Percentiles rank a stretch among this genome's conserved stretches.
Conservation (phyloP, 37 sponge, comb jelly and placozoan species). For the Lycopodina hypogea region DNA sequence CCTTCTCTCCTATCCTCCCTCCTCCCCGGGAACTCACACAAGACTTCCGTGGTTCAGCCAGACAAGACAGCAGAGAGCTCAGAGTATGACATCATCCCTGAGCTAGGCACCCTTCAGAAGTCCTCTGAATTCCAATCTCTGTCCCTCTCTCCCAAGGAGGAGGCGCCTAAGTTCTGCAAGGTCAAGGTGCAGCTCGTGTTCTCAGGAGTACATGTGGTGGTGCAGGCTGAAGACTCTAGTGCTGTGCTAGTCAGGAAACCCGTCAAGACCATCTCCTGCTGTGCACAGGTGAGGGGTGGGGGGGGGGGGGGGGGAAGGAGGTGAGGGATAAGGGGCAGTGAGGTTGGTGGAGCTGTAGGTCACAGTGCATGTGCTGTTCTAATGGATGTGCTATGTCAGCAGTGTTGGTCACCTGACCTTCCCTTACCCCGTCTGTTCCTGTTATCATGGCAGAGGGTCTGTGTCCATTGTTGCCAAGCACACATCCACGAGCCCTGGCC, state of each 20-base stretch:
- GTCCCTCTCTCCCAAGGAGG: not conserved
- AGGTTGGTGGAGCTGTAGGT: too few relatives aligned
- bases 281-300: constrained; percentile 36
- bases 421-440: too few relatives aligned
- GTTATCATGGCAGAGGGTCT: too few relatives aligned
- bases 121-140: constrained; percentile 29
- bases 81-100: constrained; percentile 34
- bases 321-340: not conserved
- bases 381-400: too few relatives aligned
- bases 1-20: too few relatives aligned
- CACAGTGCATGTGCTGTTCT: too few relatives aligned
- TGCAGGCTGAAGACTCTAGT: constrained; percentile 1
- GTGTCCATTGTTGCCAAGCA: too few relatives aligned
- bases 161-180: too few relatives aligned
- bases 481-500: too few relatives aligned
- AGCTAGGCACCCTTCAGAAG: constrained; percentile 2
- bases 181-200: constrained; percentile 7
- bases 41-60: too few relatives aligned
- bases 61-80: not conserved
- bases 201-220: constrained; percentile 12
- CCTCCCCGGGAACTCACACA: too few relatives aligned
- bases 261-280: constrained; percentile 20
- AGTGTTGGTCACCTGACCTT: too few relatives aligned
- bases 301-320: not conserved
- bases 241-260: constrained; percentile 11